Evolutionary conservation across 1,140 invertebrate genomes (phyloP), one percentile per base, ranked within the genome.

Genomic region (Mercenaria mercenaria): DNA sequence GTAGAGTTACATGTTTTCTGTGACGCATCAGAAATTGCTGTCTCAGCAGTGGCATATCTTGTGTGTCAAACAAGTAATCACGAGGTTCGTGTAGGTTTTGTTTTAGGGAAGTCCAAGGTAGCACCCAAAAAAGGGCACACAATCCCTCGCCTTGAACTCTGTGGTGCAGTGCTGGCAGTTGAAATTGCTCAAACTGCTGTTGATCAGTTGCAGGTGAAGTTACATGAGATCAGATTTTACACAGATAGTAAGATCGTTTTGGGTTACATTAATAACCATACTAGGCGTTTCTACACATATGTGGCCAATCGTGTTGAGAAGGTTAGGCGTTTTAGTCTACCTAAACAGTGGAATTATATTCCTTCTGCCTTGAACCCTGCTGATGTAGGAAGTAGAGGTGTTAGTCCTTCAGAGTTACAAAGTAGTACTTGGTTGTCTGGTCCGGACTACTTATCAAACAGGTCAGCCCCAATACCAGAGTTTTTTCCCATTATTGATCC

Each of bases 241-340:
- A 64, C 56, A 13, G 80, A 82, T 29, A 82, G 80, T 41, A 59
- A 64, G n/a, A 56, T 82, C 8, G 56, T 64, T 11, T 26, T 89
- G 10, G 88, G 88, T 8, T 89, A 89, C 79, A 82, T 89, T 23
- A n/a, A 8, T 15, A 89, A 74, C 52, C 23, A 74, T 34, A 56
- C 59, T 15, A 11, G 64, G 34, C 23, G 77, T 10, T 89, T 89
- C 41, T 82, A 81, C 47, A 59, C 52, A 1, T 89, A 82, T 59
- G 77, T 89, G 29, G 39, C 37, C 0, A 89, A 81, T 29, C 37
- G 77, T 11, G 61, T 89, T 0, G 29, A 81, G 11, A 37, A 15
- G 11, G 82, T 89, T 15, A 37, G 56, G n/a, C 26, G 32, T 13
- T 56, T 20, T n/a, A 67, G 32, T 67, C 15, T 1, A 8, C 39